These are phyloP conservation scores for Scaptomyza cyrtandrae DNA, from an alignment of 2,888 invertebrate genomes.

Conservation along the genomic window DNA sequence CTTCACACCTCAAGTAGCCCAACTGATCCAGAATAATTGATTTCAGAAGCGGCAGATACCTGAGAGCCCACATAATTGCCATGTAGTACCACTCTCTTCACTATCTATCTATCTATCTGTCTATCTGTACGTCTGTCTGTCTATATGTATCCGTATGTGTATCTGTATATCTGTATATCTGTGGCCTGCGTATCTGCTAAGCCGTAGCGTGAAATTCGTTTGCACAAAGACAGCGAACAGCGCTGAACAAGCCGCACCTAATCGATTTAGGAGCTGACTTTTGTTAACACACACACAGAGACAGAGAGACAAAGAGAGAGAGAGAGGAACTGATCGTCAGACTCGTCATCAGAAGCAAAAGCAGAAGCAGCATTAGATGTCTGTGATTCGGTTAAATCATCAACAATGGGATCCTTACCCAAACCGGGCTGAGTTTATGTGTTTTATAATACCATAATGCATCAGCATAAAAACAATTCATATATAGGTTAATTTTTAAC, in stretches of 20 bases:
- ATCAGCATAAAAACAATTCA: neutral
- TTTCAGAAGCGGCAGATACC: constrained; percentile 58
- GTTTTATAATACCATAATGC: neutral
- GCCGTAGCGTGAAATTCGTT: constrained; percentile 66
- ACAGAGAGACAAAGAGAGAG: neutral
- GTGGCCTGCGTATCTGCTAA: constrained; percentile 50
- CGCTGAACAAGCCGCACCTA: constrained; percentile 72
- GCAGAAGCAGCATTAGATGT: constrained; percentile 37
- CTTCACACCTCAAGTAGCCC: constrained; percentile 65
- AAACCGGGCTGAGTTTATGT: constrained; percentile 13
- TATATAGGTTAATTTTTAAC: constrained; percentile 3
- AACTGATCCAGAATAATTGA: constrained; percentile 65
- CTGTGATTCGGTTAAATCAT: constrained; percentile 8
- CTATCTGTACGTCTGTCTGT: constrained; percentile 20
- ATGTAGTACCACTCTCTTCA: constrained; percentile 10
- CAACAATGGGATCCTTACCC: constrained; percentile 21
- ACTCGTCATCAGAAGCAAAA: constrained; percentile 3
- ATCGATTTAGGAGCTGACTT: constrained; percentile 62
- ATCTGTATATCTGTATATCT: constrained; percentile 24
- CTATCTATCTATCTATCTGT: constrained; percentile 15
- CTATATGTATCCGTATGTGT: constrained; percentile 16
- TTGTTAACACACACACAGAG: neutral
- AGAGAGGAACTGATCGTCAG: neutral
- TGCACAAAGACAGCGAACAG: constrained; percentile 48
- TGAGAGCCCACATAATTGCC: constrained; percentile 44